phyloP scores from a whole-genome alignment of 2,888 invertebrate species.

The Meganola albula region DNA sequence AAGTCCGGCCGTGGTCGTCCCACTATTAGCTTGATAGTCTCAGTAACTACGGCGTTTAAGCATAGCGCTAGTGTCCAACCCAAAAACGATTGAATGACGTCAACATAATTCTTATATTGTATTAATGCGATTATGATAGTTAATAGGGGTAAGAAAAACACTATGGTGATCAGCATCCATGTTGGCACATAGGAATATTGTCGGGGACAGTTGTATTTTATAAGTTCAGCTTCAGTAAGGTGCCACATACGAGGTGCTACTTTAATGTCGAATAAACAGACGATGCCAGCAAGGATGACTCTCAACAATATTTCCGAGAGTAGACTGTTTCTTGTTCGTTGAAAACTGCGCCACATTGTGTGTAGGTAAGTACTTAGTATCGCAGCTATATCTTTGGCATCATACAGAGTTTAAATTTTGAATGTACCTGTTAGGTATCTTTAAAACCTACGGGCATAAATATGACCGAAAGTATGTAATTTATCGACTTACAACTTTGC shows the following conservation, averaged over 20 bases:
- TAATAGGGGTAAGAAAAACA: conserved; percentile 78
- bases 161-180: conserved; percentile 77
- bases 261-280: conserved; percentile 70
- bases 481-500: no score
- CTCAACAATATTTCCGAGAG: conserved; percentile 38
- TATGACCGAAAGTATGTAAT: no score
- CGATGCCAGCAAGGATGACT: conserved; percentile 31
- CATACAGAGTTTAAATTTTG: no score
- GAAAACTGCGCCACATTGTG: conserved; percentile 30
- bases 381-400: no score
- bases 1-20: conserved; percentile 90
- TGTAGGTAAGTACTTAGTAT: no score
- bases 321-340: conserved; percentile 24
- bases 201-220: conserved; percentile 84
- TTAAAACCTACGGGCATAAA: no score
- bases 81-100: conserved; percentile 50
- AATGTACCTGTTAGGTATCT: no score
- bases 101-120: conserved; percentile 28
- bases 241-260: conserved; percentile 81
- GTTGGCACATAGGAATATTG: conserved; percentile 82
- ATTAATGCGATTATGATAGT: conserved; percentile 62
- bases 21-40: conserved; percentile 77
- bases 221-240: conserved; percentile 86
- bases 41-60: conserved; percentile 80
- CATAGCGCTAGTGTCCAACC: conserved; percentile 79